Evolutionary conservation across 2,797 vertebrate genomes (phyloP).

Genomic region (Choloepus didactylus): DNA sequence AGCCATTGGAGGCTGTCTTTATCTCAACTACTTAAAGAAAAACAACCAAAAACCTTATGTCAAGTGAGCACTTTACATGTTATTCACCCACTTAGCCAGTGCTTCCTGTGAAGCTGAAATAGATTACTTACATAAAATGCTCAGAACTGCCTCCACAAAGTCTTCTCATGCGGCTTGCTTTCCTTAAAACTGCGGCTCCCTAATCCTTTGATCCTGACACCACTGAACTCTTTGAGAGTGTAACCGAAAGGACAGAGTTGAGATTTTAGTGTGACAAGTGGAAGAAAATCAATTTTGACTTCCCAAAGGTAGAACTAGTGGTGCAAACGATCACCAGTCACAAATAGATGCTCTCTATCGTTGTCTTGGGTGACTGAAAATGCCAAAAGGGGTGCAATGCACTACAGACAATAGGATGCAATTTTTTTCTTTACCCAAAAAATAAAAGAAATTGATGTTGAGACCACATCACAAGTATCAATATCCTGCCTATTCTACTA

Average conservation of each 20-base stretch:
- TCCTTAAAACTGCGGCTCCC: constrained; percentile 35
- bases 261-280: constrained; percentile 72
- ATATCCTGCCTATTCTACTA: background rate
- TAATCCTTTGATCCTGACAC: constrained; percentile 74
- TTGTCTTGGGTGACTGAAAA: constrained; percentile 4
- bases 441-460: background rate
- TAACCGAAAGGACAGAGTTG: constrained; percentile 72
- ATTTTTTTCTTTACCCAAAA: background rate
- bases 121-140: constrained; percentile 76
- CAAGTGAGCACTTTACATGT: constrained; percentile 81
- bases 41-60: constrained; percentile 69
- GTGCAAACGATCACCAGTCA: constrained; percentile 50
- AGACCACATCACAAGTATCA: background rate
- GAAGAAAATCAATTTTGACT: constrained; percentile 75
- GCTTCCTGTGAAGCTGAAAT: constrained; percentile 67
- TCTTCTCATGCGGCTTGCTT: background rate
- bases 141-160: background rate
- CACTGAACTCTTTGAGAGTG: constrained; percentile 63
- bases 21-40: constrained; percentile 59
- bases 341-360: background rate
- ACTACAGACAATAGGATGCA: background rate
- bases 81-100: constrained; percentile 69
- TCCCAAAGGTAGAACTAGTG: constrained; percentile 60
- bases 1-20: constrained; percentile 49
- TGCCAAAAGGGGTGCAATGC: too few relatives aligned